Evolutionary conservation across 2,113 vertebrate species (phyloP), one percentile per base, ranked within the genome.

Genomic region (Heliornis fulica): DNA sequence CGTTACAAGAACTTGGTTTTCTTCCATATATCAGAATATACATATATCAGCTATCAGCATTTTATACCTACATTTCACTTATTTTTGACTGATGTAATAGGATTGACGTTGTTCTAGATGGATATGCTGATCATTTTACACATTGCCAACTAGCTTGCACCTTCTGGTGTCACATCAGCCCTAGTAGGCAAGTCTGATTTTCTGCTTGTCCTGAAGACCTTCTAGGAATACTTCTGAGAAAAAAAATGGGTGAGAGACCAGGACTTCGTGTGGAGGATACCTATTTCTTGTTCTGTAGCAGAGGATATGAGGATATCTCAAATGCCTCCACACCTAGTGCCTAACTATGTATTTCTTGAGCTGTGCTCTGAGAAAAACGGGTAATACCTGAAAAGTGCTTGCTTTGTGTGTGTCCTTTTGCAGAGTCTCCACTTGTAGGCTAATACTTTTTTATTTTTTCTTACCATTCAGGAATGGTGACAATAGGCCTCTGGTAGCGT

Each of bases 41-140:
- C n/a, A n/a, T n/a, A n/a, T n/a, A n/a, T n/a, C n/a, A n/a, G n/a
- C 31, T 32, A 20, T 21, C 15, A 4, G 6, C 15, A 0, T 4
- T 14, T 45, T 19, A 18, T 46, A 7, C 13, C 19, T 17, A 10
- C 2, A 1, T 5, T 7, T 16, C 26, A 4, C 23, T 41, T 45
- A 7, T 6, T 85, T 83, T 59, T 46, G 36, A 15, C 19, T 15
- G n/a, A 20, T 15, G 10, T 13, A 2, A 29, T 61, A 11, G 23
- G 29, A 3, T 15, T 10, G 11, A 64, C 69, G 40, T 28, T 0
- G 2, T 14, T 41, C 23, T 83, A 48, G 51, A 12, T 13, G 4
- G n/a, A 29, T 34, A 15, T 0, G 9, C 51, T 5, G 51, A 40
- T 70, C 2, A 1, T 66, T 87, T 85, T 10, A 14, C 13, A 1